Conservation (phyloP, 1,140 invertebrate species). For the Adelges cooleyi region DNA sequence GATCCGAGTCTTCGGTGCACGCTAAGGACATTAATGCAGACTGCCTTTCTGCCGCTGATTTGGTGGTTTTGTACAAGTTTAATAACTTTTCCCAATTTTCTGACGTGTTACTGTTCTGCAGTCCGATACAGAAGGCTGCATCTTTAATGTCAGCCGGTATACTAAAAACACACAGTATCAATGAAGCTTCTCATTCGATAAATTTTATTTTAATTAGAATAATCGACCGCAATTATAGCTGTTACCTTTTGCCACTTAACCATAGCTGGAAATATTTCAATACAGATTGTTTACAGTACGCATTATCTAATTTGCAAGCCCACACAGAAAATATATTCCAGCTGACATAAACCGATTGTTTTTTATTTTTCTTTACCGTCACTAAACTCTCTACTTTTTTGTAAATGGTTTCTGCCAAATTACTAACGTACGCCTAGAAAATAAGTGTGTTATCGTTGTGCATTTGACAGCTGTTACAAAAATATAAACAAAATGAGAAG, state of each 20-base stretch:
- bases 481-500: not conserved
- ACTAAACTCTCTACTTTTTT: not conserved
- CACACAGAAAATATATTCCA: not conserved
- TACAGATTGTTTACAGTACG: not conserved
- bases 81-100: slow-evolving; percentile 25
- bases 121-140: slow-evolving; percentile 26
- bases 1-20: slow-evolving; percentile 11
- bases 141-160: slow-evolving; percentile 26
- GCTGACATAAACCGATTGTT: not conserved
- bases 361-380: not conserved
- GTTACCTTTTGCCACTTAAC: not conserved
- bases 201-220: no score
- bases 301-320: not conserved
- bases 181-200: not conserved
- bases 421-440: not conserved
- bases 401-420: not conserved
- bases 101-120: not conserved
- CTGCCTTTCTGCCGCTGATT: slow-evolving; percentile 25
- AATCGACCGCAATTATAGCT: no score
- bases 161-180: slow-evolving; percentile 14
- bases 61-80: slow-evolving; percentile 13
- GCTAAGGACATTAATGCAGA: slow-evolving; percentile 22
- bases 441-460: not conserved
- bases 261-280: not conserved
- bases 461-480: not conserved